Evolutionary conservation across 1,140 invertebrate species (phyloP), one percentile per base, ranked within the genome.

Genomic region (Sycobia sp.): DNA sequence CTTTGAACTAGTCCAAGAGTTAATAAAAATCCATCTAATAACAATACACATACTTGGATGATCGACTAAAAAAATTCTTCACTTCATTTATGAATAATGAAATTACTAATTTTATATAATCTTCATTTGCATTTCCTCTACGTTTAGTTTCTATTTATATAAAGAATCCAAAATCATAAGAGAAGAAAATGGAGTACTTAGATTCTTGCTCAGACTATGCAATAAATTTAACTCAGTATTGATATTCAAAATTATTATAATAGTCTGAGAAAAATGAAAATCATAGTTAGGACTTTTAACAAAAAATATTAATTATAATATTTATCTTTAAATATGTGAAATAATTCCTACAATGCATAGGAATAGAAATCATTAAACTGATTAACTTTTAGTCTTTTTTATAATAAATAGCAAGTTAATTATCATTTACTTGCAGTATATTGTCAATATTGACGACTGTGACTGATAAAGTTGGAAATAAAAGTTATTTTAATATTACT

Each of bases 1-100:
- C 61, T 66, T 67, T 79, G 67, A 57, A 78, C 76, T 71, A 78
- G 73, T 66, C 70, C 76, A 66, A 75, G 67, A 76, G 44, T 62
- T 23, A 44, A n/a, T n/a, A n/a, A n/a, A n/a, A n/a, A n/a, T n/a
- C n/a, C n/a, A n/a, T n/a, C n/a, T n/a, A n/a, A n/a, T 39, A 43
- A 46, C 46, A 55, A 22, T 62, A 53, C 49, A 44, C 18, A 36
- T 16, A n/a, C 36, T 76, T 76, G 74, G 74, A 75, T 59, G 57
- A 72, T 70, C 62, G 38, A 55, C 23, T 8, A 32, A 18, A 25
- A 47, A 36, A 32, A 25, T 23, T 27, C 44, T 34, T 18, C 9
- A 32, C n/a, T 49, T 43, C 11, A 18, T 47, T 53, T 25, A 43
- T 65, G 27, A 25, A 61, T n/a, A 34, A 32, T 47, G 34, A 14